Base-by-base conservation (phyloP, 2,888 invertebrate species). In the Eucera pruinosa region DNA sequence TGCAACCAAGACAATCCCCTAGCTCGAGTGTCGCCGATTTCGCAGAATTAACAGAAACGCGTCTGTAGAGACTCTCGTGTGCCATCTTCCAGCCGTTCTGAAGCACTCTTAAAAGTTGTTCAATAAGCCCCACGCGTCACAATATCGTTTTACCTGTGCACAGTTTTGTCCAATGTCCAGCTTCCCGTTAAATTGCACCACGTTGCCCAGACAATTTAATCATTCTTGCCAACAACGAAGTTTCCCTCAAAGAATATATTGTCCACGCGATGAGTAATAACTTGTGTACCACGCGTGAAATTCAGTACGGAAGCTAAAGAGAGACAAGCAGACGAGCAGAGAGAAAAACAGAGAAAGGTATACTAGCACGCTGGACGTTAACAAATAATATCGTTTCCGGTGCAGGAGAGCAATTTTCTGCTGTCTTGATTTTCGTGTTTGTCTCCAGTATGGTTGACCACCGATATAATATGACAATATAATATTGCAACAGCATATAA, bases 1-100 rank as follows among this genome's bases (percentile, higher is more conserved):
- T 7, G 39, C 23, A 41, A 23, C 33, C 25, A 67, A 71, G 48
- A 50, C 70, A 57, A 67, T 55, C 68, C 55, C 0, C 15, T 18
- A 11, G 50, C 65, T n/a, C 36, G n/a, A 27, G 20, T 43, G 33
- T 65, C 67, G 20, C 23, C 57, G 48, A 67, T 71, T 57, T 71
- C 57, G 70, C 70, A 68, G 55, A 68, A 71, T 71, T 67, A 68
- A 71, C 69, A 67, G 70, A 71, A 71, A 66, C 68, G 67, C 48
- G 69, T 47, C 54, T 47, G 65, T 54, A 18, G 23, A 52, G 11
- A 43, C 52, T 23, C 23, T 54, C 55, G 57, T 57, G 18, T 11
- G 27, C 18, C 45, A 27, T 55, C 54, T 36, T 27, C 9, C 36
- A 23, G 2, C 23, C 39, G 6, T 13, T 43, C 23, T 57, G 15